A percentile compares a stretch with the other conserved stretches of the same genome.
Evolutionary conservation across 2,797 vertebrate genomes (phyloP).

Genomic region (Dallia pectoralis): DNA sequence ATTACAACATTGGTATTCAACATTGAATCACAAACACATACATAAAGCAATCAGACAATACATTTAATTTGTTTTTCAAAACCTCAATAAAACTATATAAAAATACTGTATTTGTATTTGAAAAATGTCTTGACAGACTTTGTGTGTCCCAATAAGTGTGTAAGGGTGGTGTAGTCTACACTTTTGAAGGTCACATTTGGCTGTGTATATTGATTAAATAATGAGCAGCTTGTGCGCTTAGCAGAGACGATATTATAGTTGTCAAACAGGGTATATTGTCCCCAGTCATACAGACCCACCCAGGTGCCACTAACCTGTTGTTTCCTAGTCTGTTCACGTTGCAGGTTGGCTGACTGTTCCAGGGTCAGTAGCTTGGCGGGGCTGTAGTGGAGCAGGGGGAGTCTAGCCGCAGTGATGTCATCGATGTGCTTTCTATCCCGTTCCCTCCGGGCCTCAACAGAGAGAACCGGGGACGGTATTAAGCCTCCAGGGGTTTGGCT

Average conservation of each 20-base stretch:
- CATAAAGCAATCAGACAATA: too few species aligned
- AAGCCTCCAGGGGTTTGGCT: slow-evolving; percentile 55
- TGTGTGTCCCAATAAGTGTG: too few species aligned
- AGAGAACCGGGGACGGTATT: slow-evolving; percentile 51
- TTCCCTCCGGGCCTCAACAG: slow-evolving; percentile 71
- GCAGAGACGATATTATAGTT: not conserved
- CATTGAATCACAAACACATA: too few species aligned
- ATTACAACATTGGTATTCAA: too few species aligned
- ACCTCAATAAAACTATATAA: too few species aligned
- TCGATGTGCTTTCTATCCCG: slow-evolving; percentile 86
- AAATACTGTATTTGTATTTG: too few species aligned
- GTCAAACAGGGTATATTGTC: not conserved
- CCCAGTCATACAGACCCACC: not conserved
- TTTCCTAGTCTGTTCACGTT: slow-evolving; percentile 79
- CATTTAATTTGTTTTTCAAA: too few species aligned
- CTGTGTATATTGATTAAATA: too few species aligned
- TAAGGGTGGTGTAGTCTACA: too few species aligned
- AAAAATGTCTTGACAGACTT: too few species aligned
- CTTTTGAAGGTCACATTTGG: too few species aligned
- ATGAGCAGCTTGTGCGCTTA: not conserved
- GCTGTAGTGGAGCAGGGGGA: slow-evolving; percentile 81
- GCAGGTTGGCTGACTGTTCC: slow-evolving; percentile 83
- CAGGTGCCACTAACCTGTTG: slow-evolving; percentile 75
- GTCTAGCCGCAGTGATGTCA: slow-evolving; percentile 87
- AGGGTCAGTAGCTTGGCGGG: slow-evolving; percentile 81